A percentile compares a stretch with the other conserved stretches of the same genome.
Evolutionary conservation across 2,113 vertebrate species (phyloP).

Genomic region (Platysteira castanea): DNA sequence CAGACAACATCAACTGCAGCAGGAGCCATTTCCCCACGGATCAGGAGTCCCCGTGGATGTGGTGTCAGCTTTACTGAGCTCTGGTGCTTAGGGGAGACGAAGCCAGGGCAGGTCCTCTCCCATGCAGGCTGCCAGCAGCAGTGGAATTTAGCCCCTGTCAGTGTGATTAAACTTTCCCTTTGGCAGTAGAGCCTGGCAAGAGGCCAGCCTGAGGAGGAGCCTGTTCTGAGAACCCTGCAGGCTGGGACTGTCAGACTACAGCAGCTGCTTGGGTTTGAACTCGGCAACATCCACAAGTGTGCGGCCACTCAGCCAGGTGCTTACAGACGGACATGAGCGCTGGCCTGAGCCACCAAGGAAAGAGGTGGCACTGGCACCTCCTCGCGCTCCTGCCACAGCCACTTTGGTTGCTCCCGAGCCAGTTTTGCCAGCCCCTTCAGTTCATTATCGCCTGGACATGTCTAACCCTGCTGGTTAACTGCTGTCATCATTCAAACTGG

Average conservation of each 20-base stretch:
- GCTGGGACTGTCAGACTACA: background rate
- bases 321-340: fast-evolving
- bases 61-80: background rate
- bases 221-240: background rate
- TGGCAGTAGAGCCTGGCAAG: background rate
- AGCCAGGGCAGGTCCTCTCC: background rate
- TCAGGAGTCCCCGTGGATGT: background rate
- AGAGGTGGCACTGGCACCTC: background rate
- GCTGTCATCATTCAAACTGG: background rate
- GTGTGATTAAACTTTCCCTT: background rate
- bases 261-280: background rate
- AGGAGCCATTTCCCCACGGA: fast-evolving
- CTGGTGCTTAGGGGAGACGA: too few relatives aligned
- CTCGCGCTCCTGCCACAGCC: background rate
- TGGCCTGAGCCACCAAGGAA: background rate
- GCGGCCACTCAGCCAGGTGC: background rate
- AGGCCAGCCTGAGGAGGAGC: background rate
- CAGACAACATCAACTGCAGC: fast-evolving
- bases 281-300: fast-evolving
- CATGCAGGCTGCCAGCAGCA: background rate
- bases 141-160: background rate
- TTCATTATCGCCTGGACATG: background rate
- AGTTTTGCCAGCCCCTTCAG: background rate
- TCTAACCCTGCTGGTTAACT: background rate
- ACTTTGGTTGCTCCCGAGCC: fast-evolving